Evolutionary conservation across 2,888 invertebrate species (phyloP), one percentile per base, ranked within the genome.

Genomic region (Mesoligia furuncula): DNA sequence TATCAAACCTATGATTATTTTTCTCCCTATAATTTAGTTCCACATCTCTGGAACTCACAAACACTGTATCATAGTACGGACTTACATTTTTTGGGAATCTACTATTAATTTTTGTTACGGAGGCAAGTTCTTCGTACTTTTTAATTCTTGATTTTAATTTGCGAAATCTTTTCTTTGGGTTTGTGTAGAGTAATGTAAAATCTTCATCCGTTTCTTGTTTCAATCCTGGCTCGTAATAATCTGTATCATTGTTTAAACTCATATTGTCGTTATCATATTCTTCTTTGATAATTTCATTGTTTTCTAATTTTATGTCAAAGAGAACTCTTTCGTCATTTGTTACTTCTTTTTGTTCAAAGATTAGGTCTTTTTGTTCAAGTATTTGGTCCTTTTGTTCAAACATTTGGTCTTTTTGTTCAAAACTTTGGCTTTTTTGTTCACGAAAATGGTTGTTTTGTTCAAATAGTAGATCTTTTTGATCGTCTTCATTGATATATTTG

Each of bases 21-120:
- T 72, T 87, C 81, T 75, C 20, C 77, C 81, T 17, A 89, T 62
- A 81, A 6, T 90, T 36, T 0, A 36, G 84, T 77, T 79, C 92
- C 83, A 82, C 91, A 9, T 91, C 90, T 27, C 71, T 85, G 39
- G 89, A 87, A 31, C 67, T 89, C 0, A 93, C 73, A 48, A 36
- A 77, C 0, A 88, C 85, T 5, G 75, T 75, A 0, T 74, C 78
- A 61, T 87, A 91, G 78, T 86, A 79, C 1, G 77, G 20, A 42
- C 13, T 48, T 1, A 66, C 65, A 36, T 78, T 75, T 24, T 65
- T 70, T 0, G 54, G 31, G 11, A 45, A 69, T 0, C 72, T 11
- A 17, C 65, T 39, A 11, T 66, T 70, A 5, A 70, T 79, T 27
- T 71, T 77, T 0, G 71, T 81, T 0, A 88, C 15, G 0, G 59